Percentiles rank a stretch among this genome's conserved stretches.
Conservation (phyloP, 2,888 invertebrate species). For the Spisula solida region DNA sequence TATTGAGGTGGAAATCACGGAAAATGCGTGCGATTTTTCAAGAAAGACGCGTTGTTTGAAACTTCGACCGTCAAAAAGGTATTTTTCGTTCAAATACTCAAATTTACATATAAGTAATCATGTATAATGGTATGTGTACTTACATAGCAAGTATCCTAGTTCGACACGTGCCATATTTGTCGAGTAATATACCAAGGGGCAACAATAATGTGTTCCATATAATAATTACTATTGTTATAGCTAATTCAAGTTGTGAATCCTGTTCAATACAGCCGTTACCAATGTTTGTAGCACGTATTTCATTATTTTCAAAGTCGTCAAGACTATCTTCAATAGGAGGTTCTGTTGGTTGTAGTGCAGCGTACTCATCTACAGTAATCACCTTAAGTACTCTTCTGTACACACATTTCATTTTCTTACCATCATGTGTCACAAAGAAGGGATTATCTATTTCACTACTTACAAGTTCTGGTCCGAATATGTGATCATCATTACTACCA, state of each 20-base stretch:
- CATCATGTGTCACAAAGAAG: neutral
- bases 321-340: neutral
- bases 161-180: constrained; percentile 80
- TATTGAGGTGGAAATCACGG: no score
- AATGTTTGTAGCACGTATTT: neutral
- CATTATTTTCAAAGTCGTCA: neutral
- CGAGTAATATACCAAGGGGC: constrained; percentile 78
- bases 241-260: constrained; percentile 68
- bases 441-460: neutral
- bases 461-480: neutral
- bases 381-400: constrained; percentile 29
- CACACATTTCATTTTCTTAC: constrained; percentile 40
- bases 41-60: no score
- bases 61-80: no score
- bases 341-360: neutral
- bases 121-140: no score
- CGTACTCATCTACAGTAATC: constrained; percentile 41
- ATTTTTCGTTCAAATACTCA: no score
- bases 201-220: constrained; percentile 75
- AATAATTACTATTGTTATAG: constrained; percentile 74
- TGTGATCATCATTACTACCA: neutral
- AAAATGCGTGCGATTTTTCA: no score
- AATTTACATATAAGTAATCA: no score
- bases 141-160: constrained; percentile 79
- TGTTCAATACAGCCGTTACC: constrained; percentile 66